Evolutionary conservation across 2,113 vertebrate genomes (phyloP).

Genomic region (Phasianus colchicus): DNA sequence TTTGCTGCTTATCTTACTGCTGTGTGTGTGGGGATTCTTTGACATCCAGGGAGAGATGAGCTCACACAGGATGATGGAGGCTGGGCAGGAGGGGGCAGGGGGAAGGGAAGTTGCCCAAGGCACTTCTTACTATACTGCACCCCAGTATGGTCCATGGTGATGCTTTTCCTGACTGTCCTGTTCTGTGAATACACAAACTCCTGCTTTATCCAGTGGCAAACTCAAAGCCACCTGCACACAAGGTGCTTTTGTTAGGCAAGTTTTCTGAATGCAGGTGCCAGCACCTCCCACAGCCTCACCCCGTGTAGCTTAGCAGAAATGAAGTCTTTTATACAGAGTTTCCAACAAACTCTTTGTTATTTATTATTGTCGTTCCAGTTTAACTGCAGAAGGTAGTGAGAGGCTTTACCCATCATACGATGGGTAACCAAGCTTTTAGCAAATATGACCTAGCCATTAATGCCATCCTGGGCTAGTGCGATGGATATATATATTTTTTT

Average conservation of each 20-base stretch:
- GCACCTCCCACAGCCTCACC: neutral
- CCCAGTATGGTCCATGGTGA: neutral
- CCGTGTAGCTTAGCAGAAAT: neutral
- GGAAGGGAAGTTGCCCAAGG: neutral
- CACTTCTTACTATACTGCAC: neutral
- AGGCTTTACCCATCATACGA: neutral
- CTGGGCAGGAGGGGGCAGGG: neutral
- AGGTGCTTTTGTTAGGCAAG: neutral
- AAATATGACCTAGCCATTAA: neutral
- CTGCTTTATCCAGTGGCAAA: neutral
- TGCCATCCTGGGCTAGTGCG: neutral
- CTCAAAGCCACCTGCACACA: neutral
- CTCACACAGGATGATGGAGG: neutral
- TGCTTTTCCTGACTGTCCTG: neutral
- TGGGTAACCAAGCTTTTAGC: neutral
- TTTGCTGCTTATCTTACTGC: constrained; percentile 56
- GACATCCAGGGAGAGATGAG: constrained; percentile 55
- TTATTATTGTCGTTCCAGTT: neutral
- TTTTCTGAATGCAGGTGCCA: neutral
- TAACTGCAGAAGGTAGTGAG: neutral
- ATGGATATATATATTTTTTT: neutral
- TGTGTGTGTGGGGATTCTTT: neutral
- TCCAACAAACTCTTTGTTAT: neutral
- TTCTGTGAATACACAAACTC: accelerated
- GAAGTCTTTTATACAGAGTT: neutral